Percentiles rank a stretch among this genome's conserved stretches.
These are phyloP conservation scores for Andrena dorsata DNA, from an alignment of 2,888 invertebrate genomes.

Conservation along the genomic window DNA sequence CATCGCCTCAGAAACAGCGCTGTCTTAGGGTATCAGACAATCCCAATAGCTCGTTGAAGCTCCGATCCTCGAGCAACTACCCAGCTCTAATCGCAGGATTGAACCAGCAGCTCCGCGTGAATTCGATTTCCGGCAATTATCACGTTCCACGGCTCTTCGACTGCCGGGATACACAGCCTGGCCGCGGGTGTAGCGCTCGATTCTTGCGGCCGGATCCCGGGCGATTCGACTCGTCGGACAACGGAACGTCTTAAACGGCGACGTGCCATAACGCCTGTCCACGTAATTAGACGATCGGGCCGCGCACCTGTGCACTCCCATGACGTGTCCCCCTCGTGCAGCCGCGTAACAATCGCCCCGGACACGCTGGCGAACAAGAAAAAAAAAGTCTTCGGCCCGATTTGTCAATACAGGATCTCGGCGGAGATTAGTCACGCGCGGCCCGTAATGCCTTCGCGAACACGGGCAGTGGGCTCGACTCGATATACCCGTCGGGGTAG, in stretches of 20 bases:
- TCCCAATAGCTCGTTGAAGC: background rate
- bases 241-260: constrained; percentile 74
- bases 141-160: constrained; percentile 9
- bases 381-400: constrained; percentile 70
- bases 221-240: constrained; percentile 24
- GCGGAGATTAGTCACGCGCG: constrained; percentile 78
- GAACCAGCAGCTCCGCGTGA: background rate
- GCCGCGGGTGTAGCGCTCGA: background rate
- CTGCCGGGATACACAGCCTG: background rate
- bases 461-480: constrained; percentile 43
- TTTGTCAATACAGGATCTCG: constrained; percentile 80
- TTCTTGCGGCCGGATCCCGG: constrained; percentile 18
- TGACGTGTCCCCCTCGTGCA: constrained; percentile 68
- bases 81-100: constrained; percentile 22
- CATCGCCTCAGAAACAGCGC: no score
- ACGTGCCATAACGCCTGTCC: constrained; percentile 71
- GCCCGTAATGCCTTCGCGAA: constrained; percentile 69
- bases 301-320: constrained; percentile 78
- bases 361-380: constrained; percentile 32
- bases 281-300: constrained; percentile 79
- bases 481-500: constrained; percentile 54
- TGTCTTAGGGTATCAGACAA: no score
- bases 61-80: constrained; percentile 1
- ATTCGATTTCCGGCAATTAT: constrained; percentile 36
- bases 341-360: constrained; percentile 50